Conservation (phyloP, 2,113 vertebrate species). For the Pseudorasbora parva region DNA sequence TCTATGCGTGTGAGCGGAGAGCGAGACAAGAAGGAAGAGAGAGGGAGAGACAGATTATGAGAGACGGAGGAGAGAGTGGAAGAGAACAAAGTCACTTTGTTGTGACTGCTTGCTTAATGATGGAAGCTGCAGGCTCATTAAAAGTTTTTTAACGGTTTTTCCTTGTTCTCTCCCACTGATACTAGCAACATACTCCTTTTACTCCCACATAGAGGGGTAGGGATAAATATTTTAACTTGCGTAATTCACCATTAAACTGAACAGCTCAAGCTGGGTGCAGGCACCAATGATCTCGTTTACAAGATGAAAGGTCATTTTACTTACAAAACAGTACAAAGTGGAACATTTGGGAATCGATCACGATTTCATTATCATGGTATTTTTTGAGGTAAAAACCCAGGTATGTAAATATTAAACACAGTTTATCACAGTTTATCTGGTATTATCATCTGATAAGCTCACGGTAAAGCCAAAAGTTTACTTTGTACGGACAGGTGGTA, state of each 20-base stretch:
- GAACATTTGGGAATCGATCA: not conserved
- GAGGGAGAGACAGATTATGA: slow-evolving; percentile 33
- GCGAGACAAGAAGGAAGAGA: not conserved
- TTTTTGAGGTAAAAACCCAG: not conserved
- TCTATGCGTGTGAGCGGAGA: slow-evolving; percentile 12
- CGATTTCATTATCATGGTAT: not conserved
- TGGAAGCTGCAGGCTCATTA: slow-evolving; percentile 55
- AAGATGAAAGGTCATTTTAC: slow-evolving; percentile 17
- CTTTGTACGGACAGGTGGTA: no score
- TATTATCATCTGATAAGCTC: no score
- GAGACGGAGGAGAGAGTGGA: slow-evolving; percentile 38
- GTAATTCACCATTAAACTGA: slow-evolving; percentile 47
- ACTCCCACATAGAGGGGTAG: slow-evolving; percentile 22
- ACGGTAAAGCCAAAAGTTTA: no score
- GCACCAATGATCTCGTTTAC: not conserved
- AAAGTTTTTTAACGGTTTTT: slow-evolving; percentile 38
- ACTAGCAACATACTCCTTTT: slow-evolving; percentile 11
- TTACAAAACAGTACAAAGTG: not conserved
- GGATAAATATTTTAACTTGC: slow-evolving; percentile 44
- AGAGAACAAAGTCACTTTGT: slow-evolving; percentile 60
- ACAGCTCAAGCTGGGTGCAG: slow-evolving; percentile 18
- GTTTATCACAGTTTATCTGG: no score
- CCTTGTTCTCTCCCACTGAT: slow-evolving; percentile 14
- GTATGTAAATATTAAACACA: not conserved
- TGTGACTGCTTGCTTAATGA: slow-evolving; percentile 58